These are phyloP conservation scores for Xenopus tropicalis DNA, from an alignment of 2,113 vertebrate species.

Conservation along the genomic window UCB_Xtro_10.0 CM004450.2:133380001-133380500, in stretches of 20 bases:
- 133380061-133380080: too few species aligned
- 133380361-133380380: too few species aligned
- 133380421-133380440: too few species aligned
- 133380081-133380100: background rate
- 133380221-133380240: background rate
- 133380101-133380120: background rate
- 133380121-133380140: background rate
- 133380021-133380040: too few species aligned
- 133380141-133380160: background rate
- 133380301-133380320: background rate
- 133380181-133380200: background rate
- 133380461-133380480: background rate
- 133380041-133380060: too few species aligned
- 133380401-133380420: too few species aligned
- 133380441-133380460: too few species aligned
- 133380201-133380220: constrained; percentile 4
- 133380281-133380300: background rate
- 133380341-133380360: background rate
- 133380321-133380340: background rate
- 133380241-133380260: constrained; percentile 13
- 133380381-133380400: too few species aligned
- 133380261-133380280: constrained; percentile 2
- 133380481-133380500: background rate
- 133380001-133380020: too few species aligned
- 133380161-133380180: background rate